phyloP scores from a whole-genome alignment of 2,888 invertebrate genomes.

The Sphaerophoria rueppellii region DNA sequence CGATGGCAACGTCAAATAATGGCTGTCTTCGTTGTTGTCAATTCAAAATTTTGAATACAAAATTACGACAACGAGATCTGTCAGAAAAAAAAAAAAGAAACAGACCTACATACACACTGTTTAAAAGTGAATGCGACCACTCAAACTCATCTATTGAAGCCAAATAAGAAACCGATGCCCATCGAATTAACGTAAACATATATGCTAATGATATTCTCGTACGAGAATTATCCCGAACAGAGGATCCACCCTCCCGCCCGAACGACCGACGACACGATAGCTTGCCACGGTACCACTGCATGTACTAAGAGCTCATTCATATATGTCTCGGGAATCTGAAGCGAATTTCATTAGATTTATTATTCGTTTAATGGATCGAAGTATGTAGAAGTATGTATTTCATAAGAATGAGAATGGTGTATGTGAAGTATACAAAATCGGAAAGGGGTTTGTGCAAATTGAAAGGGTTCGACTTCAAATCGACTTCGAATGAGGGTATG shows the following conservation, averaged over 20 bases:
- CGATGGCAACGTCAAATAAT: conserved; percentile 71
- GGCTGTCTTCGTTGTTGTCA: conserved; percentile 70
- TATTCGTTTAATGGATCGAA: conserved; percentile 71
- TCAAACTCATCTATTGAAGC: conserved; percentile 67
- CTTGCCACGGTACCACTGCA: background rate
- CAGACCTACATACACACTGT: conserved; percentile 24
- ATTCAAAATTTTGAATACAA: conserved; percentile 71
- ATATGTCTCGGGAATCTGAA: conserved; percentile 37
- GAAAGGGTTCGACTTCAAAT: conserved; percentile 34
- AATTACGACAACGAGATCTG: conserved; percentile 69
- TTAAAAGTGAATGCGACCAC: conserved; percentile 45
- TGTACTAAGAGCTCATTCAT: conserved; percentile 61
- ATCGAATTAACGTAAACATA: conserved; percentile 76
- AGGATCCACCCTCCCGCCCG: conserved; percentile 39
- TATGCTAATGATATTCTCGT: conserved; percentile 76
- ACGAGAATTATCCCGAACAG: conserved; percentile 66
- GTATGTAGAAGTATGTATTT: conserved; percentile 57
- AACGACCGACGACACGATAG: conserved; percentile 35
- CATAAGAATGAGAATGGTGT: conserved; percentile 20
- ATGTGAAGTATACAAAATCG: conserved; percentile 25
- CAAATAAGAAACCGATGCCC: conserved; percentile 74
- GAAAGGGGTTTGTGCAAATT: conserved; percentile 25
- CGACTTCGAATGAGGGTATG: conserved; percentile 31
- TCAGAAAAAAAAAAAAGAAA: conserved; percentile 58
- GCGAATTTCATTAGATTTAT: conserved; percentile 71